A percentile compares a stretch with the other conserved stretches of the same genome.
Evolutionary conservation across 2,797 vertebrate genomes (phyloP).

Genomic region (Phylloscopus collybita): DNA sequence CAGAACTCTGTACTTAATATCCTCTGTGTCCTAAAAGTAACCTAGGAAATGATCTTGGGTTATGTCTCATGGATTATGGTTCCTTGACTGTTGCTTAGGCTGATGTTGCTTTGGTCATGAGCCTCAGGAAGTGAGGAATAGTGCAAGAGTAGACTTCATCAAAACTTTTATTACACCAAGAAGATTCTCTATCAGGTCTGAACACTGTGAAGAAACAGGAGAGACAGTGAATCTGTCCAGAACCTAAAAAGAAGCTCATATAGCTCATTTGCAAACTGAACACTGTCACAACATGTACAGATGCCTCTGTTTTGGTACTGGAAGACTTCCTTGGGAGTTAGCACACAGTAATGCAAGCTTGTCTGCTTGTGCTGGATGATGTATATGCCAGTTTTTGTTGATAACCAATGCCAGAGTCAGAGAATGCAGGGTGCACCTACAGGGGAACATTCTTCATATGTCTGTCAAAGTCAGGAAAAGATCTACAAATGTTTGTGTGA

Average conservation of each 20-base stretch:
- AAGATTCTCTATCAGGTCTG: not conserved
- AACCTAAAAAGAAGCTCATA: not conserved
- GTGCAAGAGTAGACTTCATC: not conserved
- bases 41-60: not conserved
- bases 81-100: not conserved
- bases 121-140: not conserved
- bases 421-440: not conserved
- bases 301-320: not conserved
- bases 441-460: not conserved
- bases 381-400: not conserved
- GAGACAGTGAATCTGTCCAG: not conserved
- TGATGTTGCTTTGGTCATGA: accelerated
- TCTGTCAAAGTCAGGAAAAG: not conserved
- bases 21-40: not conserved
- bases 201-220: not conserved
- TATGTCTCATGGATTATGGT: not conserved
- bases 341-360: not conserved
- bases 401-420: not conserved
- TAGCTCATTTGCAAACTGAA: not conserved
- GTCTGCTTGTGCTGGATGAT: not conserved
- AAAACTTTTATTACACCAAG: not conserved
- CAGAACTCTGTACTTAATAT: not conserved
- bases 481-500: not conserved
- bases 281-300: not conserved
- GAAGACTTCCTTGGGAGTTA: not conserved